These are phyloP conservation scores for Polydrusus tereticollis DNA, from an alignment of 2,888 invertebrate species.

Conservation along the genomic window DNA sequence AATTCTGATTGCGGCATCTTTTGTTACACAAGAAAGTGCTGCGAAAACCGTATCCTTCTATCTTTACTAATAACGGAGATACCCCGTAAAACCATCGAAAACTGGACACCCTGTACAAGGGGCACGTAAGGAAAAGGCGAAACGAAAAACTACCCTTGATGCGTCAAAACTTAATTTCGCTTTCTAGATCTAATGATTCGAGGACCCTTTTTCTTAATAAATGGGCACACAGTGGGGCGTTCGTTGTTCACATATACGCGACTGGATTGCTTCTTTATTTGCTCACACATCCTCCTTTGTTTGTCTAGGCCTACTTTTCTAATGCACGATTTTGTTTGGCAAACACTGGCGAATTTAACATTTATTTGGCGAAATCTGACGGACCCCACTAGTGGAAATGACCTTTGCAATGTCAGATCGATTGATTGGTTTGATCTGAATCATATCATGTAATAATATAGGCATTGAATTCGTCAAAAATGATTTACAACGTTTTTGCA, in stretches of 20 bases:
- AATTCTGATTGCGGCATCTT: too few species aligned
- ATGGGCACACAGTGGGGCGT: conserved; percentile 50
- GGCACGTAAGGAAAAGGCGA: not conserved
- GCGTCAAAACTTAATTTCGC: conserved; percentile 41
- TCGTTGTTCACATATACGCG: conserved; percentile 53
- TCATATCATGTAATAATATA: not conserved
- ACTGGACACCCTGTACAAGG: too few species aligned
- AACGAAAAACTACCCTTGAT: conserved; percentile 15
- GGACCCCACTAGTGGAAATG: conserved; percentile 7
- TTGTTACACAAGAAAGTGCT: too few species aligned
- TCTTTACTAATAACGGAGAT: too few species aligned
- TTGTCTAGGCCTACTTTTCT: conserved; percentile 62
- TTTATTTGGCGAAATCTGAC: conserved; percentile 58
- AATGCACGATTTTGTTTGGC: conserved; percentile 63
- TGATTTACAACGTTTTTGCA: too few species aligned
- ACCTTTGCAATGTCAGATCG: conserved; percentile 21
- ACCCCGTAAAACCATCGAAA: too few species aligned
- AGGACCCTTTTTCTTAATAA: conserved; percentile 56
- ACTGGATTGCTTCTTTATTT: conserved; percentile 61
- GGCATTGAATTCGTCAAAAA: too few species aligned
- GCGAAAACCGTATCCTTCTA: too few species aligned
- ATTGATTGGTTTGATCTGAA: conserved; percentile 14
- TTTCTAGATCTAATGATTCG: conserved; percentile 53
- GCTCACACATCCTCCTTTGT: conserved; percentile 60
- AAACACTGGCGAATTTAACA: conserved; percentile 60